Base-by-base conservation (phyloP, 2,113 vertebrate genomes). In the Ceuthmochares aereus region DNA sequence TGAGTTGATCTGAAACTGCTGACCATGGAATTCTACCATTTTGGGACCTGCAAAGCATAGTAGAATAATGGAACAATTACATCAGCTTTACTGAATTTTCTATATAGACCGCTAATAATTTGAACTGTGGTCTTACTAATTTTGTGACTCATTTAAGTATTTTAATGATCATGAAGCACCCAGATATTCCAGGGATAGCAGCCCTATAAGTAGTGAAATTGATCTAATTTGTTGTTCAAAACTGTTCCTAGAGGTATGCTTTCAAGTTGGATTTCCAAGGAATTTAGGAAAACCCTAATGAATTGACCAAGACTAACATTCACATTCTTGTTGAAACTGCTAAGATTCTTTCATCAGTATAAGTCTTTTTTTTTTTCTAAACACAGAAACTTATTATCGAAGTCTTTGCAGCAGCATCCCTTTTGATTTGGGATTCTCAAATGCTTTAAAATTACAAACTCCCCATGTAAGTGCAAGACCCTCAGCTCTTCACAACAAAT, bases 1-100 rank as follows among this genome's bases (percentile, higher is more conserved):
- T 81, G 99, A 99, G 92, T 94, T 98, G 96, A 99, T 98, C 93
- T 98, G 98, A 94, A 99, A 98, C 70, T 98, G 97, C 27, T 95
- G 98, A 93, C 97, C 94, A 14, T 99, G 98, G 82, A 98, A 98
- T 89, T 99, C 97, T 64, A 98, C 98, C 97, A 99, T 98, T 89
- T 97, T 97, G 91, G 99, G 98, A 98, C 98, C 99, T 99, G 97
- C 72, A 98, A 94, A 94, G 29, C 73, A 97, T 45, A 88, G 80
- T 21, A 73, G n/a, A 93, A 93, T 54, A 91, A 89, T 22, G 27
- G 11, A 91, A 42, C 49, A 62, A 82, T 78, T 63, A 77, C 11
- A 58, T n/a, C 1, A 67, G 19, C 3, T 37, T 89, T 60, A 34
- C 77, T 93, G 17, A 87, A 1, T 27, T 78, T 75, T n/a, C 58